A percentile compares a stretch with the other conserved stretches of the same genome.
phyloP scores from a whole-genome alignment of 2,888 invertebrate genomes.

The Parascotia fuliginaria region DNA sequence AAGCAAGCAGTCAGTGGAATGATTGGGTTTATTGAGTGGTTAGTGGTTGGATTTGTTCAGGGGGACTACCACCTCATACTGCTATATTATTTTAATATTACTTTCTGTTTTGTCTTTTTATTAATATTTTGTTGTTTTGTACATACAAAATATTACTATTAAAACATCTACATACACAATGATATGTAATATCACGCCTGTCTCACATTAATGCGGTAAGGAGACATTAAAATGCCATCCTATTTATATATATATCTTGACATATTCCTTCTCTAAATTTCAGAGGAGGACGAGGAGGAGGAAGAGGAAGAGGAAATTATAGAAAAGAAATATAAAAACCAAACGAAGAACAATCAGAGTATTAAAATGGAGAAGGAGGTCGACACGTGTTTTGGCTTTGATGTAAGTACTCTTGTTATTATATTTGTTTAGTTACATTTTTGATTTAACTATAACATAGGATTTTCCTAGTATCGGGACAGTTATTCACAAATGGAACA shows the following conservation, averaged over 20 bases:
- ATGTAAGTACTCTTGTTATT: constrained; percentile 82
- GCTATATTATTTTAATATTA: too few relatives aligned
- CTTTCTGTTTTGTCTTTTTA: too few relatives aligned
- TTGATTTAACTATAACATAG: background rate
- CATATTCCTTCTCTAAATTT: background rate
- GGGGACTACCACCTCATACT: too few relatives aligned
- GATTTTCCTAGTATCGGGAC: background rate
- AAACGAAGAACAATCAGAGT: constrained; percentile 47
- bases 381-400: constrained; percentile 93
- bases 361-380: constrained; percentile 88
- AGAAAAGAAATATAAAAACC: constrained; percentile 56
- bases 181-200: too few relatives aligned
- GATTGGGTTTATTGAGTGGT: too few relatives aligned
- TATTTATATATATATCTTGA: background rate
- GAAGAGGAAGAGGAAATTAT: constrained; percentile 75
- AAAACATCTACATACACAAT: too few relatives aligned
- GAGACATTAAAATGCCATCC: background rate
- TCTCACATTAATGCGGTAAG: too few relatives aligned
- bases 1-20: too few relatives aligned
- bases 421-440: constrained; percentile 1
- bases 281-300: constrained; percentile 54
- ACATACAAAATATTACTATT: too few relatives aligned
- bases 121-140: too few relatives aligned
- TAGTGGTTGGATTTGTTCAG: too few relatives aligned
- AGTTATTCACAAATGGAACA: too few relatives aligned